A percentile compares a stretch with the other conserved stretches of the same genome.
Evolutionary conservation across 53 echinoderm and acorn worm genomes (phyloP).

Genomic region (Arbacia lixula): DNA sequence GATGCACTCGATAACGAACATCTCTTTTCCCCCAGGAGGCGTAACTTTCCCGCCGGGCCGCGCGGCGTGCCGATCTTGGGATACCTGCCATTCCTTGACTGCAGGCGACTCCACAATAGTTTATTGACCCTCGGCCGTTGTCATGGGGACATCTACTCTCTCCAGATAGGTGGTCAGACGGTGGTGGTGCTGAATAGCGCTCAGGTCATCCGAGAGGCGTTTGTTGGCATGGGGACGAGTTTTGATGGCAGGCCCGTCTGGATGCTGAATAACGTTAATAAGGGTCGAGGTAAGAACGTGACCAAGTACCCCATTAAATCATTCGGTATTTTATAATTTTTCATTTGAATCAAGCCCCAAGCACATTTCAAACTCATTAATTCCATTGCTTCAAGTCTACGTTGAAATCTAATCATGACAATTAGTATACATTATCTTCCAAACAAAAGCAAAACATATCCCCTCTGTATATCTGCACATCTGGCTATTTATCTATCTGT

Average conservation of each 20-base stretch:
- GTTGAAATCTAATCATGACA: too few relatives aligned
- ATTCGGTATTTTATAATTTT: neutral
- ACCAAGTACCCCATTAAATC: too few relatives aligned
- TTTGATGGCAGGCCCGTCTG: constrained; percentile 86
- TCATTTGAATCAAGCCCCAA: neutral
- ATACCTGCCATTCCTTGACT: constrained; percentile 81
- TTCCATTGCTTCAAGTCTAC: too few relatives aligned
- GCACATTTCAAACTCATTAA: neutral
- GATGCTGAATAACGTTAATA: constrained; percentile 77
- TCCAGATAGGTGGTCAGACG: constrained; percentile 70
- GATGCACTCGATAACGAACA: too few relatives aligned
- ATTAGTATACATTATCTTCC: too few relatives aligned
- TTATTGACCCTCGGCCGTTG: constrained; percentile 62
- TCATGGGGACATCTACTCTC: constrained; percentile 76
- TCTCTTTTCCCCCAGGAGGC: neutral
- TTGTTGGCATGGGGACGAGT: constrained; percentile 68
- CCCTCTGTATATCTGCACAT: too few relatives aligned
- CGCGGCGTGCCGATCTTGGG: constrained; percentile 78
- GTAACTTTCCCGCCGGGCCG: constrained; percentile 71
- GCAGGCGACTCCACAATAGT: constrained; percentile 50
- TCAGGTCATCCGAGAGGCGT: constrained; percentile 68
- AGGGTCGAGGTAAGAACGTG: constrained; percentile 78
- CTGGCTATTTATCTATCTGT: too few relatives aligned
- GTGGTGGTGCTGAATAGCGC: constrained; percentile 78
- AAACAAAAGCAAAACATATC: too few relatives aligned